These are phyloP conservation scores for Clarias magur DNA, from an alignment of 2,113 vertebrate species.

Conservation along the genomic window DNA sequence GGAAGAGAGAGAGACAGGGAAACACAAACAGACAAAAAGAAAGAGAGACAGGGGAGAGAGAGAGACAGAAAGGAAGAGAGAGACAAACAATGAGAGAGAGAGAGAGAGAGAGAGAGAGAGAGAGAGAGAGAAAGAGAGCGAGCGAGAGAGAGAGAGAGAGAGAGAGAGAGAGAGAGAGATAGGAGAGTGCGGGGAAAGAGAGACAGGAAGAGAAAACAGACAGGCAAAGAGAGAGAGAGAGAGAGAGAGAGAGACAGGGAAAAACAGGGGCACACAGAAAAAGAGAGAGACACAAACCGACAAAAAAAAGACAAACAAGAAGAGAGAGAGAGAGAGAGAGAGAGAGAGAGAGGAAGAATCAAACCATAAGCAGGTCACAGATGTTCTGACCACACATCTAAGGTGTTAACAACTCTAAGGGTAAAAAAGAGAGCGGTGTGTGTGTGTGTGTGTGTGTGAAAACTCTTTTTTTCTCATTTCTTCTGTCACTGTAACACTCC, in stretches of 20 bases:
- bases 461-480: too few relatives aligned
- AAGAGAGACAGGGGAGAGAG: background rate
- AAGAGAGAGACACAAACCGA: background rate
- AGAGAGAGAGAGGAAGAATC: background rate
- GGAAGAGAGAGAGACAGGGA: background rate
- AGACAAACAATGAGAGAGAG: background rate
- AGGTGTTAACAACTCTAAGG: background rate
- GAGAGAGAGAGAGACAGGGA: background rate
- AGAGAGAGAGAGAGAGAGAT: background rate
- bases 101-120: background rate
- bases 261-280: background rate
- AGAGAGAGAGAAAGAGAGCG: background rate
- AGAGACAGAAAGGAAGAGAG: background rate
- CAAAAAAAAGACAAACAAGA: background rate
- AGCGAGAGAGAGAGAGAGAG: background rate
- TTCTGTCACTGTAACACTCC: too few relatives aligned
- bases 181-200: too few relatives aligned
- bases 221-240: background rate
- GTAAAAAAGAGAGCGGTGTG: background rate
- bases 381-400: background rate
- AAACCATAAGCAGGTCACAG: slow-evolving; percentile 23
- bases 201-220: background rate
- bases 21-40: background rate
- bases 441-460: background rate
- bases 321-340: too few relatives aligned